Evolutionary conservation across 2,797 vertebrate genomes (phyloP), one percentile per base, ranked within the genome.

Genomic region (Sebastes iracundus): DNA sequence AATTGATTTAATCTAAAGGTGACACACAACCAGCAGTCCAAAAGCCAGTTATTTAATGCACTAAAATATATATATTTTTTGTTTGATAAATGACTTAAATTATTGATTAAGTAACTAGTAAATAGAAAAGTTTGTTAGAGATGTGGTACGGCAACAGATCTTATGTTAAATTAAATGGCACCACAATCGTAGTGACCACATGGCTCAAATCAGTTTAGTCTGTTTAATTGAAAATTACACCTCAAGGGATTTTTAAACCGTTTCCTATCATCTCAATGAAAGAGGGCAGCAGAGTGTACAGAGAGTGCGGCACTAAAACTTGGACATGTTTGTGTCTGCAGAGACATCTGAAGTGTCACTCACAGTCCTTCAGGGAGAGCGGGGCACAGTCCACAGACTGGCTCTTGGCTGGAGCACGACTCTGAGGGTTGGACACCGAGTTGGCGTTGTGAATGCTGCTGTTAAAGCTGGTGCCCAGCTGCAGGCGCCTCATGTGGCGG

Each of bases 401-500:
- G 58, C 97, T 92, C 89, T 98, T 96, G 79, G 97, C 90, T 18
- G 96, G 97, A 92, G 89, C 1, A 9, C 93, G 91, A 76, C 77
- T 90, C 81, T 91, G 90, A 52, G 87, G 71, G 70, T 46, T 76
- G 76, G 92, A 72, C 46, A 80, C 75, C 0, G 94, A 91, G 79
- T 94, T 96, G 1, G 95, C 88, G 23, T 95, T 95, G 88, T 98
- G 97, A 89, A 98, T 94, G 87, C 90, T 95, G 94, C 91, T 90
- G 79, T 91, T 91, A 67, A 95, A 95, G 85, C 94, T 95, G 88
- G 97, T 98, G 92, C 99, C 97, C 1, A 99, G 97, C 90, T 99
- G 98, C 65, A 99, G 95, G 72, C 96, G 96, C 65, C 97, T 95
- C 99, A 99, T 99, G 80, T 99, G 99, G 38, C 98, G 96, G 80